Base-by-base conservation (phyloP, 2,888 invertebrate genomes). In the Orchesella flavescens region DNA sequence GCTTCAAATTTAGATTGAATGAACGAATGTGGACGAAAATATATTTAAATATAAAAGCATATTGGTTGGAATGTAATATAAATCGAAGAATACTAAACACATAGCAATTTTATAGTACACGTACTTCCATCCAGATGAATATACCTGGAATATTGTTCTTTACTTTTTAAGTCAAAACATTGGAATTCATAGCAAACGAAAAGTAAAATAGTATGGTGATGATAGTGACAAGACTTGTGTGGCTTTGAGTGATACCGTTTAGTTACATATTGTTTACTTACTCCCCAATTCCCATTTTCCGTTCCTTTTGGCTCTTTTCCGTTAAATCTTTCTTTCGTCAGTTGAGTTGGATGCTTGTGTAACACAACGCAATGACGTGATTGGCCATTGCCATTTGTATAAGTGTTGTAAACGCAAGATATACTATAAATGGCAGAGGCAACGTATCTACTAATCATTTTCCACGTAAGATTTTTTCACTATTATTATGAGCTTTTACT, bases 391-490 rank as follows among this genome's bases (percentile, higher is more conserved):
- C 9, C 46, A 46, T 53, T 3, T 53, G 10, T 53, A 10, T 53
- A 53, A 34, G 34, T 34, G 34, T 34, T 34, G 34, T 34, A 4
- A 34, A 34, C 34, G 34, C 7, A 34, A 34, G 34, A 34, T 34
- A 34, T 34, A 34, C 57, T 21, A 21, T 13, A 57, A 21, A 21
- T n/a, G 57, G 17, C 10, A 21, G 5, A 7, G 10, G 21, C 10
- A 57, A 9, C 15, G 23, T 24, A 13, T 63, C 34, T 34, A 81
- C 81, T 75, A 55, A 72, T 83, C 83, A 77, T 77, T 83, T 76
- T 83, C 74, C 15, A 63, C 63, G 43, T 63, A 55, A 69, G 74
- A 75, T 71, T 82, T 69, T 75, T 65, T 53, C 43, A 5, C 65
- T 34, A 0, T 63, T 65, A 78, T 63, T 59, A 69, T 49, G 69